Evolutionary conservation across 1,140 invertebrate genomes (phyloP).

Genomic region (Triops longicaudatus): DNA sequence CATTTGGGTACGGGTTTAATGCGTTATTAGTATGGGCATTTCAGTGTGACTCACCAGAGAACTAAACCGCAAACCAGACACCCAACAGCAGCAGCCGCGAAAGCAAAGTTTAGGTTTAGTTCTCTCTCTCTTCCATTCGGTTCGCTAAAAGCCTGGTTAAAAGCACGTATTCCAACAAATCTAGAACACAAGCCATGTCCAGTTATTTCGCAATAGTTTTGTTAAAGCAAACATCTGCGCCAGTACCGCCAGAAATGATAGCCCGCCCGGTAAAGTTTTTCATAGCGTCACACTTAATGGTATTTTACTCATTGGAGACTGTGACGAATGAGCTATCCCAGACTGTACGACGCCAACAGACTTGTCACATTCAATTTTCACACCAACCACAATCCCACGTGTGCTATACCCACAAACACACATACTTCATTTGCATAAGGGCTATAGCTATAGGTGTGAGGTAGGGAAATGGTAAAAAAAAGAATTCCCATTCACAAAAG

Average conservation of each 20-base stretch:
- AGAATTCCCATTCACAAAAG: slow-evolving; percentile 1
- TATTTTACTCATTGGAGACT: neutral
- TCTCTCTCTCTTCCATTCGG: neutral
- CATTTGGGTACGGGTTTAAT: neutral
- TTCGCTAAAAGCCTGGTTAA: neutral
- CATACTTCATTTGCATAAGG: slow-evolving; percentile 1
- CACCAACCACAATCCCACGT: neutral
- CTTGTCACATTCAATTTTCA: slow-evolving; percentile 12
- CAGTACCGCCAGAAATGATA: too few species aligned
- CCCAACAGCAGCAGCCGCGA: neutral
- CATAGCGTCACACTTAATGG: neutral
- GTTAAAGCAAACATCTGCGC: too few species aligned
- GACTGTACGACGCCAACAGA: neutral
- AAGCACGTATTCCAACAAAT: neutral
- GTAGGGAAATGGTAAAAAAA: neutral
- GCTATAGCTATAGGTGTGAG: neutral
- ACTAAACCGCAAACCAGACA: slow-evolving; percentile 3
- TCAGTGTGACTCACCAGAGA: neutral
- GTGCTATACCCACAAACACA: neutral
- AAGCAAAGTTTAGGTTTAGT: too few species aligned
- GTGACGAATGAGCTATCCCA: slow-evolving; percentile 7
- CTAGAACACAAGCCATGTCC: neutral
- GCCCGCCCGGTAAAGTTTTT: neutral
- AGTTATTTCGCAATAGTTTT: too few species aligned
- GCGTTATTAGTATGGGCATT: neutral